Conservation (phyloP, 2,113 vertebrate species). For the Sylvietta virens region DNA sequence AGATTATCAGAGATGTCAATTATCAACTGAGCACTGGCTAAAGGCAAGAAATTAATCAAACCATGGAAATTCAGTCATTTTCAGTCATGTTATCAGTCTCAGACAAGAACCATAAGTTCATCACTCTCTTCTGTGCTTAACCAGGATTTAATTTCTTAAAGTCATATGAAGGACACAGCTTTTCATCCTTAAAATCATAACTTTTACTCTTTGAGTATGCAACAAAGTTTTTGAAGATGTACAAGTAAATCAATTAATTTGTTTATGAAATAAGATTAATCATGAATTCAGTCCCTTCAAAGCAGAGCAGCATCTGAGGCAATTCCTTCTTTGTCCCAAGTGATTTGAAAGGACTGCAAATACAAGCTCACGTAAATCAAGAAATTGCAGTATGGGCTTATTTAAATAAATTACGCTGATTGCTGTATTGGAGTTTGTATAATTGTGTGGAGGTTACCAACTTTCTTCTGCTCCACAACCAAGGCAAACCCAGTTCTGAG, state of each 20-base stretch:
- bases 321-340: neutral
- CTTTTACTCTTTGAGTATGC: neutral
- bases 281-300: slow-evolving; percentile 19
- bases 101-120: neutral
- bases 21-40: neutral
- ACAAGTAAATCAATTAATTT: slow-evolving; percentile 20
- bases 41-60: neutral
- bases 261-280: slow-evolving; percentile 25
- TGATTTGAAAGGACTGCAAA: neutral
- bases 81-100: neutral
- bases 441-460: neutral
- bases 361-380: neutral
- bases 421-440: neutral
- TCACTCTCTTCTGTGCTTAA: neutral
- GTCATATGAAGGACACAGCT: neutral
- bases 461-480: neutral
- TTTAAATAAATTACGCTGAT: neutral
- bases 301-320: slow-evolving; percentile 17
- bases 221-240: neutral
- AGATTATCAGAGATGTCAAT: neutral
- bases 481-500: neutral
- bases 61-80: neutral
- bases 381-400: neutral
- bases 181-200: neutral
- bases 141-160: neutral